Conservation (phyloP, 2,113 vertebrate species). For the Toxostoma redivivum region DNA sequence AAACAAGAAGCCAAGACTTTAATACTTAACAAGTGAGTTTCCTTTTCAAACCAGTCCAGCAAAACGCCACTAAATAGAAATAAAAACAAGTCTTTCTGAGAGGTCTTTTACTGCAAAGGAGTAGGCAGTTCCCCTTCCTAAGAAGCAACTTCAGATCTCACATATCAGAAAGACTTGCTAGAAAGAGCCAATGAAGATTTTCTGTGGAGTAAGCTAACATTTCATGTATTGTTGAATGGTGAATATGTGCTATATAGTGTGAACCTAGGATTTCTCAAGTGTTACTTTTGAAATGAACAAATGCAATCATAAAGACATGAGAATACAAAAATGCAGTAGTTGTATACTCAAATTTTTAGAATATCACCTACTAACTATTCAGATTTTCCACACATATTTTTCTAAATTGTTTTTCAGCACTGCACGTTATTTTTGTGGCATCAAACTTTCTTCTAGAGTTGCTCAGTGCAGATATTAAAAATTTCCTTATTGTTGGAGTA, state of each 20-base stretch:
- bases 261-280: background rate
- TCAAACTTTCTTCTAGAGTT: constrained; percentile 51
- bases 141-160: background rate
- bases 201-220: background rate
- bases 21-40: background rate
- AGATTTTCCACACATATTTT: constrained; percentile 40
- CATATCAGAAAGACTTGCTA: background rate
- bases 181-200: background rate
- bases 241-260: background rate
- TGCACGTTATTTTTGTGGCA: constrained; percentile 31
- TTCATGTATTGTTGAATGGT: background rate
- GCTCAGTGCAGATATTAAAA: constrained; percentile 23
- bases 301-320: background rate
- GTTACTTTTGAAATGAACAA: background rate
- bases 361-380: constrained; percentile 50
- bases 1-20: too few relatives aligned
- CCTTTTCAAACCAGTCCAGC: background rate
- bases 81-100: background rate
- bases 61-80: background rate
- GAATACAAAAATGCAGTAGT: background rate
- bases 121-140: background rate
- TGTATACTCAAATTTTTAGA: background rate
- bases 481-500: constrained; percentile 36
- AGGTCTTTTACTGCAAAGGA: background rate
- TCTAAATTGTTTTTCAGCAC: constrained; percentile 44